Percentiles rank a stretch among this genome's conserved stretches.
Evolutionary conservation across 30 jellyfish, hydroid and myxozoan species (phyloP).

Genomic region (Aurelia sp.): DNA sequence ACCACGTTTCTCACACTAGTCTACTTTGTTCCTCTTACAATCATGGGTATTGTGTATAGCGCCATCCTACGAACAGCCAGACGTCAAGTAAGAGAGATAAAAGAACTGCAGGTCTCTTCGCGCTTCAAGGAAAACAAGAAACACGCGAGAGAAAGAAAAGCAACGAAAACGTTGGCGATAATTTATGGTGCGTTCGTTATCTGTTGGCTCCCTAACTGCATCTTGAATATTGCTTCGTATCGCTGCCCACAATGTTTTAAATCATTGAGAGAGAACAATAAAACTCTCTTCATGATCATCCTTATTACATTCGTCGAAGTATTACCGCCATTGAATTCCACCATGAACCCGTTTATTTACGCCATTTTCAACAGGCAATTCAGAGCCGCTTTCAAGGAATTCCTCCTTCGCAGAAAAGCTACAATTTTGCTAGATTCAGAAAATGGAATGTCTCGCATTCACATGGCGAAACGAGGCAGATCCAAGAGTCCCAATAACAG

Average conservation of each 20-base stretch:
- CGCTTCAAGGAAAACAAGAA: constrained; percentile 12
- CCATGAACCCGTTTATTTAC: constrained; percentile 91
- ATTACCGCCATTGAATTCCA: constrained; percentile 84
- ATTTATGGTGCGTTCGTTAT: constrained; percentile 88
- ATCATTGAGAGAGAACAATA: constrained; percentile 23
- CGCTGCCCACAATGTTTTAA: constrained; percentile 50
- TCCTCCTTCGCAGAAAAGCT: constrained; percentile 60
- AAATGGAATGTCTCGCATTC: constrained; percentile 49
- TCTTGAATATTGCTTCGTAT: constrained; percentile 40
- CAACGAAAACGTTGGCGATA: constrained; percentile 87
- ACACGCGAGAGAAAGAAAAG: constrained; percentile 78
- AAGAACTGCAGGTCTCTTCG: constrained; percentile 21
- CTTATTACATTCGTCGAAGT: constrained; percentile 75
- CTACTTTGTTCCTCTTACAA: constrained; percentile 67
- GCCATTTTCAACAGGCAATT: constrained; percentile 88
- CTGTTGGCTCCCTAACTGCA: constrained; percentile 96
- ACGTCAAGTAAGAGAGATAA: constrained; percentile 80
- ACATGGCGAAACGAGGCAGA: constrained; percentile 11
- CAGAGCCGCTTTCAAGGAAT: constrained; percentile 82
- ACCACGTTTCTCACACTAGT: constrained; percentile 46
- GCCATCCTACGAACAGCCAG: constrained; percentile 72
- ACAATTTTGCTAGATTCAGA: constrained; percentile 42
- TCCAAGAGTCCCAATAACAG: background rate
- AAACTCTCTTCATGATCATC: constrained; percentile 42
- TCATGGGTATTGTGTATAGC: constrained; percentile 82